Evolutionary conservation across 2,113 vertebrate species (phyloP).

Genomic region (Tyto alba): DNA sequence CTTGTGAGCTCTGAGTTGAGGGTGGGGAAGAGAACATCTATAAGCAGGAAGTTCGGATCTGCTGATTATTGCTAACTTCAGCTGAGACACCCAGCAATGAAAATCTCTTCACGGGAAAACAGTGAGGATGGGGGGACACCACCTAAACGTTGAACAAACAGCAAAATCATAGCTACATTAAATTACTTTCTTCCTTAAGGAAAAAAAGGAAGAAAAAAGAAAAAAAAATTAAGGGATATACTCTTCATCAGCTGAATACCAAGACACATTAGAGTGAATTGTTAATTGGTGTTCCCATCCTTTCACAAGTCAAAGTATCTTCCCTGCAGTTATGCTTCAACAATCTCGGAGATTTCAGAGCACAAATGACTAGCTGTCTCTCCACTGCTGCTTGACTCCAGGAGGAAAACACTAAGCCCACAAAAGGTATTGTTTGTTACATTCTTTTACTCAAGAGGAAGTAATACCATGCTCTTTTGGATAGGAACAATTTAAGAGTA

Average conservation of each 20-base stretch:
- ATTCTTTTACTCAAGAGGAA: not conserved
- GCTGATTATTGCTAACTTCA: not conserved
- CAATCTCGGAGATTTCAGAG: not conserved
- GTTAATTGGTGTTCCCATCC: not conserved
- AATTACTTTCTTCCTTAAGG: not conserved
- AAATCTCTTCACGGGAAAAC: not conserved
- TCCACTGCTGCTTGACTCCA: not conserved
- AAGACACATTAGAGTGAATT: not conserved
- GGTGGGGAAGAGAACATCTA: not conserved
- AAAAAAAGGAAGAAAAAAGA: not conserved
- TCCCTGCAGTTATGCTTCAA: not conserved
- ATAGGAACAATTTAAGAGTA: not conserved
- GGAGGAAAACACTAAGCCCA: not conserved
- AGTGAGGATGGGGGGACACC: not conserved
- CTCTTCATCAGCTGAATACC: not conserved
- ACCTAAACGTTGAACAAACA: not conserved
- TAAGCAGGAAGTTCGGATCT: not conserved
- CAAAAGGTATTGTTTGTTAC: not conserved
- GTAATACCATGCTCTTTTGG: not conserved
- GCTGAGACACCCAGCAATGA: not conserved
- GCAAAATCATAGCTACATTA: not conserved
- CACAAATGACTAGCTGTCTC: not conserved
- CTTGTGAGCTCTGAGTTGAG: not conserved
- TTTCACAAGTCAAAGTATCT: not conserved
- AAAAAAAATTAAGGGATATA: not conserved